Conservation (phyloP, 2,797 vertebrate genomes). For the Cynopterus sphinx region DNA sequence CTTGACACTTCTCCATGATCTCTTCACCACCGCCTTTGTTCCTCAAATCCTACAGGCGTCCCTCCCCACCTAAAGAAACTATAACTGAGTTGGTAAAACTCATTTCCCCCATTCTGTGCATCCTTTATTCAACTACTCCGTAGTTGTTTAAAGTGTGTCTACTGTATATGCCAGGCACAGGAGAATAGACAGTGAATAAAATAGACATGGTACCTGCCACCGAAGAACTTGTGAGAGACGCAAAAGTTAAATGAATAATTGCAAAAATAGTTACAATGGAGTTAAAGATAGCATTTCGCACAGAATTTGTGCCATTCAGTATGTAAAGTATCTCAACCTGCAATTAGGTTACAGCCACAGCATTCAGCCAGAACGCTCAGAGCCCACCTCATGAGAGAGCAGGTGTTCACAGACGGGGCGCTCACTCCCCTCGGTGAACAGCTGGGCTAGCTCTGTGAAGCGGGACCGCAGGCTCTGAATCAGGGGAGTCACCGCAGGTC, state of each 20-base stretch:
- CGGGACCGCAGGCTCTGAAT: background rate
- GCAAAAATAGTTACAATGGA: background rate
- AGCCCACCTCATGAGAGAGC: background rate
- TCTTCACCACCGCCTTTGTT: background rate
- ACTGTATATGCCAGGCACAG: background rate
- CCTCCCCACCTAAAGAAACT: background rate
- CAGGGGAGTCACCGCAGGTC: background rate
- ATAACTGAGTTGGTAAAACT: background rate
- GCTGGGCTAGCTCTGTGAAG: background rate
- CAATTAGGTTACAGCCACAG: background rate
- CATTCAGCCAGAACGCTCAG: background rate
- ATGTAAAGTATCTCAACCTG: background rate
- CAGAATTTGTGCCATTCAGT: background rate
- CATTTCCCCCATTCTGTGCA: background rate
- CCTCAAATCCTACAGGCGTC: background rate
- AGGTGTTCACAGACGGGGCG: background rate
- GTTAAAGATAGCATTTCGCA: background rate
- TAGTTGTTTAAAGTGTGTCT: background rate
- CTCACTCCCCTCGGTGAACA: background rate
- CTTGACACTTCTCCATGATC: background rate
- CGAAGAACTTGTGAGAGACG: background rate
- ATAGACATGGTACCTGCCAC: background rate
- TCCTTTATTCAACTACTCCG: background rate
- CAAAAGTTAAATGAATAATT: background rate
- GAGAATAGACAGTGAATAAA: background rate